phyloP scores from a whole-genome alignment of 1,140 invertebrate genomes.

The Nomia melanderi region DNA sequence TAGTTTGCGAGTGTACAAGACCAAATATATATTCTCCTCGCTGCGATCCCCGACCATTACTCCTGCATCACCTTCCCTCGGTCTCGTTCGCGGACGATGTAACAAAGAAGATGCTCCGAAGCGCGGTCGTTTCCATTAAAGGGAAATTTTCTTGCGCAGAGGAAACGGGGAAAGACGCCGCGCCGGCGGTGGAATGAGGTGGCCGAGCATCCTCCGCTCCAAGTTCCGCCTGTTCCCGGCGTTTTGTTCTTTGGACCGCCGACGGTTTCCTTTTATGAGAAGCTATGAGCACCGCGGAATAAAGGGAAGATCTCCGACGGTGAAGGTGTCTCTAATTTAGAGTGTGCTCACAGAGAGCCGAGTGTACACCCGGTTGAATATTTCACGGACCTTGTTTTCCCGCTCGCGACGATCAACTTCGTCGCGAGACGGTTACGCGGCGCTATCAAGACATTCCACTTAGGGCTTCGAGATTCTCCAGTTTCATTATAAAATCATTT shows the following conservation, averaged over 20 bases:
- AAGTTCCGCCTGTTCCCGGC: background rate
- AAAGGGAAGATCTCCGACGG: background rate
- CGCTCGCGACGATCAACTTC: background rate
- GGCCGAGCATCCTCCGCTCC: background rate
- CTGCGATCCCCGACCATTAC: slow-evolving; percentile 10
- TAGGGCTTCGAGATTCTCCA: too few species aligned
- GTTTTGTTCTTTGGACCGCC: background rate
- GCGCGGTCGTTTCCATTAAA: slow-evolving; percentile 1
- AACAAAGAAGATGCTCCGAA: slow-evolving; percentile 9
- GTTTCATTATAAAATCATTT: too few species aligned
- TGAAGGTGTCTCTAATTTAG: background rate
- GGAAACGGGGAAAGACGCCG: background rate
- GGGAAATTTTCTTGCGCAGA: slow-evolving; percentile 5
- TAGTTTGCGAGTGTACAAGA: background rate
- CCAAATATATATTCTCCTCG: slow-evolving; percentile 14
- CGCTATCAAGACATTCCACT: too few species aligned
- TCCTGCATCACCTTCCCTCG: background rate
- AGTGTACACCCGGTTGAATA: background rate
- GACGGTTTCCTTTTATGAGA: slow-evolving; percentile 5
- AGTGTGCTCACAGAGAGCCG: background rate
- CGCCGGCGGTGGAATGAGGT: too few species aligned
- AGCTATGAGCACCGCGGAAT: background rate
- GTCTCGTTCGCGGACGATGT: slow-evolving; percentile 2
- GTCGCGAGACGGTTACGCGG: too few species aligned
- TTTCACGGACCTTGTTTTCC: background rate